Conservation (phyloP, 2,888 invertebrate species). For the Oligia fasciuncula region DNA sequence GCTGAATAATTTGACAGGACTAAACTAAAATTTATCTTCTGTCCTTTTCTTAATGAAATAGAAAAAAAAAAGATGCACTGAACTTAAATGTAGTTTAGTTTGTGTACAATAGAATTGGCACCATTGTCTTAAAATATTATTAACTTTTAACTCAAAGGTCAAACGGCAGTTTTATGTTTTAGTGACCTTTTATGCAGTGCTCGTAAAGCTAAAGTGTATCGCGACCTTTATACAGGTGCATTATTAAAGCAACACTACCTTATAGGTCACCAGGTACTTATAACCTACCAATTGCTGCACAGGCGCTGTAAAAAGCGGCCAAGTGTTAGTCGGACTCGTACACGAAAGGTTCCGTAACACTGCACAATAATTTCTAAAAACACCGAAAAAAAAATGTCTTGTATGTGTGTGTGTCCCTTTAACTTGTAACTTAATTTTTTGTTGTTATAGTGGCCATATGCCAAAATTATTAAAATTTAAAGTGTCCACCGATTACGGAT, state of each 20-base stretch:
- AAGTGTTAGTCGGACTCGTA: neutral
- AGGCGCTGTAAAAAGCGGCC: neutral
- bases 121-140: neutral
- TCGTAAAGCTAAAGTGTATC: conserved; percentile 28
- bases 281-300: neutral
- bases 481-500: neutral
- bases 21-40: too few relatives aligned
- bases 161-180: neutral
- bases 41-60: too few relatives aligned
- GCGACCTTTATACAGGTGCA: conserved; percentile 27
- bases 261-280: conserved; percentile 13
- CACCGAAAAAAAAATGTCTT: neutral
- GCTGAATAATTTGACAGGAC: too few relatives aligned
- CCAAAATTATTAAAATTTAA: neutral
- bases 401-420: neutral
- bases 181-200: conserved; percentile 20
- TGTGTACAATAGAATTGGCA: too few relatives aligned
- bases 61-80: too few relatives aligned
- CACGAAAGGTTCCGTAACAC: neutral
- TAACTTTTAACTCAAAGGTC: neutral
- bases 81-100: too few relatives aligned
- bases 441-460: neutral
- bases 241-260: neutral
- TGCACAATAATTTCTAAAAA: neutral
- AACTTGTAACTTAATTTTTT: neutral